These are phyloP conservation scores for Myotis daubentonii DNA, from an alignment of 2,797 vertebrate genomes.

Conservation along the genomic window DNA sequence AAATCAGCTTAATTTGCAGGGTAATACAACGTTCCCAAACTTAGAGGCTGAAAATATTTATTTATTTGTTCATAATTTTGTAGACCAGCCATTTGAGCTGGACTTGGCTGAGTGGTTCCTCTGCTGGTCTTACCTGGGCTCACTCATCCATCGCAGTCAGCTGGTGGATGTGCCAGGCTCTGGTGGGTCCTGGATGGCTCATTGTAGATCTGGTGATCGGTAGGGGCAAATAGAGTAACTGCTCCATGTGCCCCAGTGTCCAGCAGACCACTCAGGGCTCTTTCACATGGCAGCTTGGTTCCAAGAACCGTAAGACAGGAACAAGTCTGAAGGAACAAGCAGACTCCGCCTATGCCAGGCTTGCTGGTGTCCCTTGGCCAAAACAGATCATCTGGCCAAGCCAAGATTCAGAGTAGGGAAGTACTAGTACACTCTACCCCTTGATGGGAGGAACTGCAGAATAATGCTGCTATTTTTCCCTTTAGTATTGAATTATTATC, in stretches of 20 bases:
- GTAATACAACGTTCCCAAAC: not conserved
- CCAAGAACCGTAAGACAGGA: not conserved
- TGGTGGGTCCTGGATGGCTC: not conserved
- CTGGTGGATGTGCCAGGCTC: not conserved
- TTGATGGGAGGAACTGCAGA: not conserved
- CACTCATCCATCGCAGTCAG: not conserved
- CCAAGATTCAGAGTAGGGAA: not conserved
- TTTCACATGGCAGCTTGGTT: not conserved
- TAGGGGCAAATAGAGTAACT: not conserved
- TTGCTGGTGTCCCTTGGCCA: not conserved
- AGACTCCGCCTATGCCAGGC: not conserved
- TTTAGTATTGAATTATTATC: not conserved
- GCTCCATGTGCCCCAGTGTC: not conserved
- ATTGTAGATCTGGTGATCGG: not conserved
- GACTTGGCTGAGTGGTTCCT: not conserved
- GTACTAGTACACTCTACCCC: not conserved
- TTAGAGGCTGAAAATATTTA: not conserved
- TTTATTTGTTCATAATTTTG: not conserved
- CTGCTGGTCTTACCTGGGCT: not conserved
- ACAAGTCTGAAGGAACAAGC: not conserved
- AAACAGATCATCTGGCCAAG: not conserved
- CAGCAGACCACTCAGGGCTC: not conserved
- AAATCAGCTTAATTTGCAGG: conserved; percentile 16
- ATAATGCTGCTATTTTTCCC: not conserved
- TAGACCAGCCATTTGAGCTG: not conserved